phyloP scores from a whole-genome alignment of 2,113 vertebrate genomes.

The Mirza zaza region DNA sequence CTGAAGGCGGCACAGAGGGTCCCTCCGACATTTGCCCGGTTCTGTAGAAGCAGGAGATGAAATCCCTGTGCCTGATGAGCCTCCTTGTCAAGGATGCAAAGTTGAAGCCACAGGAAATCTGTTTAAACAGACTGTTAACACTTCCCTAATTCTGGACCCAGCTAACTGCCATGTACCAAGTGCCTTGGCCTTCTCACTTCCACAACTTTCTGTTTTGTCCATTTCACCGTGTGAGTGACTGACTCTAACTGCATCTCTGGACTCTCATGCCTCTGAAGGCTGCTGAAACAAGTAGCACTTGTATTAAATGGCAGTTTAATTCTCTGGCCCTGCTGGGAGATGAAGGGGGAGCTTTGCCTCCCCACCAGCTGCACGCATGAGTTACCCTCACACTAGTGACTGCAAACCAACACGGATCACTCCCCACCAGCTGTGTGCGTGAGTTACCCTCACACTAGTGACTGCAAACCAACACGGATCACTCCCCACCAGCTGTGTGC shows the following conservation, averaged over 20 bases:
- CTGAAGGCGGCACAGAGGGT: neutral
- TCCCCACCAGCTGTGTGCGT: too few relatives aligned
- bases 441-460: too few relatives aligned
- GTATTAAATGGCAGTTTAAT: neutral
- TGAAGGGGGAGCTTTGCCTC: neutral
- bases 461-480: too few relatives aligned
- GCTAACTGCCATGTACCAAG: neutral
- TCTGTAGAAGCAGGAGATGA: neutral
- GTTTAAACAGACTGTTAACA: neutral
- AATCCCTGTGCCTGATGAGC: neutral
- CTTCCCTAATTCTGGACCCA: neutral
- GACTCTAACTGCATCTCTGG: neutral
- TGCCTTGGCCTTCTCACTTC: neutral
- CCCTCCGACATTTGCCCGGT: neutral
- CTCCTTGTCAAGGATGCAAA: neutral
- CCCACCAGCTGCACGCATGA: neutral
- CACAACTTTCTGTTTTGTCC: neutral
- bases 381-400: too few relatives aligned
- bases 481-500: neutral
- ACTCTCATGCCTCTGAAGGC: neutral
- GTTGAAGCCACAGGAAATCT: neutral
- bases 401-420: too few relatives aligned
- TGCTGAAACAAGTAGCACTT: neutral
- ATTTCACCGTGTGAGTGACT: too few relatives aligned
- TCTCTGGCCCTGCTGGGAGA: neutral